Evolutionary conservation across 2,888 invertebrate species (phyloP), one percentile per base, ranked within the genome.

Genomic region (Drosophila meridionalis): DNA sequence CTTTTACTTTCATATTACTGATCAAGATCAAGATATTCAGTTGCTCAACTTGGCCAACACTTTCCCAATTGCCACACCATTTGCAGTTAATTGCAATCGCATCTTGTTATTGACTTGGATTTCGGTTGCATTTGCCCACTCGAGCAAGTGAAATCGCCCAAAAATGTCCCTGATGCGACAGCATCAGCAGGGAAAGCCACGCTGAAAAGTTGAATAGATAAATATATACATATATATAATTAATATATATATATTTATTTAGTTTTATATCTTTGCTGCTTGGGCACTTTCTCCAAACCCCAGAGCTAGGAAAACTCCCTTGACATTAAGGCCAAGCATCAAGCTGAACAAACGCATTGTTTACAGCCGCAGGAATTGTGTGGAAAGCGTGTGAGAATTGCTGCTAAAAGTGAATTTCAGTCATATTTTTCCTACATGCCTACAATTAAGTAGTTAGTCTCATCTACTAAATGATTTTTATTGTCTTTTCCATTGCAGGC

Each of bases 401-500:
- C 30, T 30, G 42, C 36, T n/a, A 32, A 52, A 59, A 52, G 36
- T 26, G 6, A 32, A 20, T 56, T 42, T 42, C 9, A n/a, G 40
- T 30, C 14, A 42, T 42, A 40, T 6, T 38, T 42, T 9, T n/a
- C 14, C 20, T 40, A 30, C 11, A 56, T 56, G 40, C 30, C 56
- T 6, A 9, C 30, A 40, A 28, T 48, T 11, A 52, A 38, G 50
- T 36, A 40, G 42, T 36, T 20, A 9, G 30, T 26, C 4, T 26
- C 3, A 7, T 36, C 1, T 32, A 53, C 3, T 38, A 68, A 68
- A 42, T 36, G 5, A 3, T 12, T 47, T 50, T 70, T 40, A 47
- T 59, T 59, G 36, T 55, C 40, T 52, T 12, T 28, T 69, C 65
- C 36, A 42, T 87, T 94, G 61, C 94, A 96, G 96, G 96, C 84